Percentiles rank a stretch among this genome's conserved stretches.
Evolutionary conservation across 1,140 invertebrate species (phyloP).

Genomic region (Battus philenor): DNA sequence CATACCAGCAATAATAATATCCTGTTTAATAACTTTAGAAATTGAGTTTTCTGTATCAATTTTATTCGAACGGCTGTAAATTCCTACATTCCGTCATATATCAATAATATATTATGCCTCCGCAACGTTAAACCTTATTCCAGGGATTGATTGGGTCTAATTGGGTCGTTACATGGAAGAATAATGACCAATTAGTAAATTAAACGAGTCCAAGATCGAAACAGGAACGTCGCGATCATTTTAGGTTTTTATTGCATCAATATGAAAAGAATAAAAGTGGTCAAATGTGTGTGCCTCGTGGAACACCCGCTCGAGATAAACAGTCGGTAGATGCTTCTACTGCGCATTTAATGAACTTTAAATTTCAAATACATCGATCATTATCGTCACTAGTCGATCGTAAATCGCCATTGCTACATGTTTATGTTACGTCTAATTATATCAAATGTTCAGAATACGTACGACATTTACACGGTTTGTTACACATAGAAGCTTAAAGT

Average conservation of each 20-base stretch:
- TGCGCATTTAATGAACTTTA: too few species aligned
- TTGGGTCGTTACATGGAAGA: conserved; percentile 64
- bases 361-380: too few species aligned
- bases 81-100: conserved; percentile 54
- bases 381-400: too few species aligned
- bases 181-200: conserved; percentile 71
- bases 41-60: conserved; percentile 38
- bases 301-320: background rate
- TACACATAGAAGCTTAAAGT: too few species aligned
- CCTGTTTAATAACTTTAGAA: conserved; percentile 32
- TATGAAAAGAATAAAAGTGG: conserved; percentile 1
- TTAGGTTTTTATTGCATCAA: conserved; percentile 13
- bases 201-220: conserved; percentile 45
- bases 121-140: conserved; percentile 53
- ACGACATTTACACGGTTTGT: too few species aligned
- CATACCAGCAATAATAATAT: conserved; percentile 37
- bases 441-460: too few species aligned
- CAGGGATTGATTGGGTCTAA: conserved; percentile 69
- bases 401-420: too few species aligned
- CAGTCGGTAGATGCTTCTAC: too few species aligned
- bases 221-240: conserved; percentile 28
- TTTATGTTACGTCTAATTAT: too few species aligned
- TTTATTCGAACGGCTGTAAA: conserved; percentile 37
- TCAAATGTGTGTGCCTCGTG: conserved; percentile 1
- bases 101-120: conserved; percentile 48